Evolutionary conservation across 2,113 vertebrate genomes (phyloP), one percentile per base, ranked within the genome.

Genomic region (Leptobrachium leishanense): DNA sequence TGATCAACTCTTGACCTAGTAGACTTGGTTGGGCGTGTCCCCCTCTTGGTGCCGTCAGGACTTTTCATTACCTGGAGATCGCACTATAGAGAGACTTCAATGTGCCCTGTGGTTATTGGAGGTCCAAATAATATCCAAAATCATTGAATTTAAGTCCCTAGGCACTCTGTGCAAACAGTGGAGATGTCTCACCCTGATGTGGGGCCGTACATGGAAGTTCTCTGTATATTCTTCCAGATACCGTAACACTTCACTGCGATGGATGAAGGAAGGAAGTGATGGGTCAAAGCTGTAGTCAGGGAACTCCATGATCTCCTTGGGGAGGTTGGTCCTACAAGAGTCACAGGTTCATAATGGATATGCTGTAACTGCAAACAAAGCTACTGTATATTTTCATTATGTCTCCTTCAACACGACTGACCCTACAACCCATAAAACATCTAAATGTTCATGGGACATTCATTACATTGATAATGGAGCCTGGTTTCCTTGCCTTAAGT

Each of bases 241-340:
- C 44, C 59, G 31, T 84, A 84, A 88, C 2, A 95, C 86, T 41
- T 92, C 89, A 42, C 86, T 85, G 43, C 94, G 94, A n/a, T 90
- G 81, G 82, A 92, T 72, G 84, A 94, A 95, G 68, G 92, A 94
- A 43, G 84, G 87, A n/a, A 93, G 87, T 3, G 86, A 67, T 2
- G 81, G 68, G 4, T 92, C 88, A 20, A 95, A 95, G 59, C 92
- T 88, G 77, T 92, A 92, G 68, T 93, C 93, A 0, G 93, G 93
- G 79, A 94, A 95, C 87, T 92, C 92, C 94, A 95, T 94, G 68
- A 93, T 86, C 84, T 95, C 94, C 69, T 95, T 95, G 65, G 93
- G 93, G 10, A 95, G 89, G 82, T 95, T 95, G 81, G 93, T 94
- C 72, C 93, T 95, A 83, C 7, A 72, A 43, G 15, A 59, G 3